These are phyloP conservation scores for Trachemys scripta DNA, from an alignment of 2,113 vertebrate genomes.

Conservation along the genomic window DNA sequence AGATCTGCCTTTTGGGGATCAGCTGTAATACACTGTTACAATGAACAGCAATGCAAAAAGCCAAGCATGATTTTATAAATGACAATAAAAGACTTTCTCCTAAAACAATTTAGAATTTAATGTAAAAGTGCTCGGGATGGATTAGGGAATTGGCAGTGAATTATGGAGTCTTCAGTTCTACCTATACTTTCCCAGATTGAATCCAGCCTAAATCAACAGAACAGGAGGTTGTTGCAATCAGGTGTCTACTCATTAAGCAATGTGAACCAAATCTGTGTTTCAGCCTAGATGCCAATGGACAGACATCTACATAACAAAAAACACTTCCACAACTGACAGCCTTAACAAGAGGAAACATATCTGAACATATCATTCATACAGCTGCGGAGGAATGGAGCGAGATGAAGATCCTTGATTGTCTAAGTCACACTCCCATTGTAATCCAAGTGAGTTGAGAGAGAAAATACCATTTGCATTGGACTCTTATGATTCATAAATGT, in stretches of 20 bases:
- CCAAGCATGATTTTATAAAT: neutral
- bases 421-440: neutral
- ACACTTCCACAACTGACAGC: slow-evolving; percentile 7
- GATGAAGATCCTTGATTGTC: neutral
- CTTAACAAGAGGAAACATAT: slow-evolving; percentile 36
- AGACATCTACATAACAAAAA: slow-evolving; percentile 66
- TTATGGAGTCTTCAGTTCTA: neutral
- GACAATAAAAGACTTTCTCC: neutral
- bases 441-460: slow-evolving; percentile 32
- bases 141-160: neutral
- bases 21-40: neutral
- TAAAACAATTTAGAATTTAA: neutral
- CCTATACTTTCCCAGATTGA: neutral
- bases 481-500: neutral
- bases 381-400: slow-evolving; percentile 33
- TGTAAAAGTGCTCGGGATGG: neutral
- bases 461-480: neutral
- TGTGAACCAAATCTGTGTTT: slow-evolving; percentile 51
- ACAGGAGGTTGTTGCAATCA: neutral
- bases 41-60: neutral
- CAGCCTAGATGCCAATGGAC: slow-evolving; percentile 48
- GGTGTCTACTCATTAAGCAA: slow-evolving; percentile 65
- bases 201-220: slow-evolving; percentile 21
- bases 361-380: slow-evolving; percentile 56
- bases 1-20: neutral